A percentile compares a stretch with the other conserved stretches of the same genome.
These are phyloP conservation scores for Bursaphelenchus mucronatus DNA, from an alignment of 1,140 invertebrate genomes.

Conservation along the genomic window DNA sequence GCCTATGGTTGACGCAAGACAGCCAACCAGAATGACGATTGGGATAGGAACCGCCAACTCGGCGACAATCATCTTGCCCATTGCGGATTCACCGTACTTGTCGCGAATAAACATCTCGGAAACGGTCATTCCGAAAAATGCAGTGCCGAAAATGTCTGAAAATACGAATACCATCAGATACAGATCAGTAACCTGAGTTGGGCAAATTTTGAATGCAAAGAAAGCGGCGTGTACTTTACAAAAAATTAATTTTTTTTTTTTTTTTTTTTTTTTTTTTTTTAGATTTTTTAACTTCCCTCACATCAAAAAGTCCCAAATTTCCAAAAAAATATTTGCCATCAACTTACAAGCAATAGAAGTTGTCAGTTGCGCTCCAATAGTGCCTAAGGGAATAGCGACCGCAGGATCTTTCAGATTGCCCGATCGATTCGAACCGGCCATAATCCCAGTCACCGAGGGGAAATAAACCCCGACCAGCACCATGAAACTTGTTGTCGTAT, in stretches of 20 bases:
- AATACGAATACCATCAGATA: constrained; percentile 18
- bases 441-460: constrained; percentile 96
- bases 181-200: too few relatives aligned
- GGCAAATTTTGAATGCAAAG: too few relatives aligned
- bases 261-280: too few relatives aligned
- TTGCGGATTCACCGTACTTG: constrained; percentile 72
- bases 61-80: constrained; percentile 83
- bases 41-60: constrained; percentile 86
- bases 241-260: too few relatives aligned
- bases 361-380: constrained; percentile 87
- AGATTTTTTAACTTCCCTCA: too few relatives aligned
- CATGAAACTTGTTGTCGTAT: constrained; percentile 92
- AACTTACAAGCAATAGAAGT: constrained; percentile 81
- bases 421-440: constrained; percentile 99
- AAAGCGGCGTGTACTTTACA: too few relatives aligned
- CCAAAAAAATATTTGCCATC: too few relatives aligned
- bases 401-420: constrained; percentile 96
- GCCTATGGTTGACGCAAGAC: constrained; percentile 91
- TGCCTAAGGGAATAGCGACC: constrained; percentile 94
- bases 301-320: too few relatives aligned
- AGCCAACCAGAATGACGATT: constrained; percentile 70
- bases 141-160: constrained; percentile 75
- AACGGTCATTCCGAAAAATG: constrained; percentile 89
- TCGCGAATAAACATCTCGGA: constrained; percentile 89
- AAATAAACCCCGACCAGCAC: constrained; percentile 98